These are phyloP conservation scores for Spheniscus humboldti DNA, from an alignment of 2,797 vertebrate genomes.

Conservation along the genomic window DNA sequence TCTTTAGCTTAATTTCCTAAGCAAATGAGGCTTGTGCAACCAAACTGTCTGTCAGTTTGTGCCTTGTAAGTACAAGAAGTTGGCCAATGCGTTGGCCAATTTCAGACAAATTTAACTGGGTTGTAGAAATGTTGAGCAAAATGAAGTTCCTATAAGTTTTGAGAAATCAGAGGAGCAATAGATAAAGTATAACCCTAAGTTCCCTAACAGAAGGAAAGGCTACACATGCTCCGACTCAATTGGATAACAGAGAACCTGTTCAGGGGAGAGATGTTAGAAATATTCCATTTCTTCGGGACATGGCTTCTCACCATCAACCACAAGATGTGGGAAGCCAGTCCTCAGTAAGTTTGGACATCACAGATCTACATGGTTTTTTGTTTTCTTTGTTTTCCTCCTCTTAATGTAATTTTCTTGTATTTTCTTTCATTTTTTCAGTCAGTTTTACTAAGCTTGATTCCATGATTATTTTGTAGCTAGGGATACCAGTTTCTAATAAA, in stretches of 20 bases:
- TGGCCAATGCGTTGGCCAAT: neutral
- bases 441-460: neutral
- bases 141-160: neutral
- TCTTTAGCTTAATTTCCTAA: neutral
- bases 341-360: neutral
- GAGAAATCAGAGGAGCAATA: neutral
- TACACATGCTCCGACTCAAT: rapidly evolving
- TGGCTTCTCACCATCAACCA: neutral
- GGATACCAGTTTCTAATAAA: neutral
- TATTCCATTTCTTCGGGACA: neutral
- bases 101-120: rapidly evolving
- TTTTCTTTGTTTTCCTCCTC: neutral
- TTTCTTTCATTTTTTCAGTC: neutral
- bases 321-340: neutral
- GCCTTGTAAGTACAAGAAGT: neutral
- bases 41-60: neutral
- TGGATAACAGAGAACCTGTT: neutral
- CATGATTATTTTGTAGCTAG: neutral
- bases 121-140: neutral
- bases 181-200: neutral
- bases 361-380: rapidly evolving
- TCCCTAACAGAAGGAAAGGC: neutral
- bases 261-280: neutral
- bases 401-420: neutral
- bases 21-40: neutral